Evolutionary conservation across 2,888 invertebrate species (phyloP), one percentile per base, ranked within the genome.

Genomic region (Ophion slaviceki): DNA sequence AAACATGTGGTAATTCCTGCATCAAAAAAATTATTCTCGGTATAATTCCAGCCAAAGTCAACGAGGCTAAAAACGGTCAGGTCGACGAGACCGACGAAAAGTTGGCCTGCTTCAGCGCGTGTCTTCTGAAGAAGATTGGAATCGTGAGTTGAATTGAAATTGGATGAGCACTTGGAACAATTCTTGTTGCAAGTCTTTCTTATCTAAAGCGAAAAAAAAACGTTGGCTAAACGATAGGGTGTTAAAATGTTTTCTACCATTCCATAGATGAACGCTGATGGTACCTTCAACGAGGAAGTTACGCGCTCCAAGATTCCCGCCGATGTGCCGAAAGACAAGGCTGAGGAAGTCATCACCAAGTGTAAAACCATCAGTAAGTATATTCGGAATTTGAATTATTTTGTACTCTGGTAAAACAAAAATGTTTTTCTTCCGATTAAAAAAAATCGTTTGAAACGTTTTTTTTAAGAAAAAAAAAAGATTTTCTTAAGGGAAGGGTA

Each of bases 121-220:
- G 93, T 66, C 80, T 93, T 77, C 72, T 93, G 87, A 92, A 91
- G 80, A 92, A 90, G 24, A 88, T 92, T n/a, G 90, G 89, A 86
- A 86, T 92, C 70, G 93, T 93, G 88, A 91, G 92, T 91, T 61
- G 11, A 67, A n/a, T n/a, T 4, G 8, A 40, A 11, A 20, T 47
- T 59, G 17, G 5, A 17, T 53, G 6, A 53, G 20, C 36, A 75
- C 53, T 57, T 7, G 57, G 11, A 28, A 53, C n/a, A 45, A 36
- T 45, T 47, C n/a, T 59, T 28, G 4, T 53, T 53, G 71, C 59
- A 14, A 14, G 32, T 82, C 67, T 36, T 28, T 66, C 17, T 17
- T 47, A 24, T 32, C 17, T 53, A 17, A 2, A 17, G 17, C 17
- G 17, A 53, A 53, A 59, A 20, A 62, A 11, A n/a, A 36, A 20